These are phyloP conservation scores for Geotrypetes seraphini DNA, from an alignment of 2,797 vertebrate species.

Conservation along the genomic window DNA sequence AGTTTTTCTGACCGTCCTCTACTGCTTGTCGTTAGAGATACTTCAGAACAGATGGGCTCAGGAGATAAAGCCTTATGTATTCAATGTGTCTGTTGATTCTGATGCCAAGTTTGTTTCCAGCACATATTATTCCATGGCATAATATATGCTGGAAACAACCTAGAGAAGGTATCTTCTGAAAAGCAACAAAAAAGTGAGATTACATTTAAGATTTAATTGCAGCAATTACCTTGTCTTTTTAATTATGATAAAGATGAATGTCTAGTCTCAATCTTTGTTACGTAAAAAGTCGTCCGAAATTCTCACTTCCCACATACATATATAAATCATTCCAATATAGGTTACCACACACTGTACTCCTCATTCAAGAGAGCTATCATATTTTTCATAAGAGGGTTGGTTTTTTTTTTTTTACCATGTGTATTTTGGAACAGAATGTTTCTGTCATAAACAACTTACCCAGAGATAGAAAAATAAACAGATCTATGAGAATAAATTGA, in stretches of 20 bases:
- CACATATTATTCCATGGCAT: conserved; percentile 24
- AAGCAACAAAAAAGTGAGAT: too few relatives aligned
- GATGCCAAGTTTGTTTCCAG: conserved; percentile 50
- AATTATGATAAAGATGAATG: conserved; percentile 9
- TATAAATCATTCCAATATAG: background rate
- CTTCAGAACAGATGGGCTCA: conserved; percentile 60
- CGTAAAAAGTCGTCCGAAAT: background rate
- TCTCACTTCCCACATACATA: background rate
- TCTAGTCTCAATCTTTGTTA: background rate
- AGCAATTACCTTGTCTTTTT: conserved; percentile 11
- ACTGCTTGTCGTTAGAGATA: conserved; percentile 58
- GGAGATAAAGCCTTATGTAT: conserved; percentile 54
- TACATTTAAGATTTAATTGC: background rate
- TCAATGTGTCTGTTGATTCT: conserved; percentile 38
- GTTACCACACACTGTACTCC: background rate
- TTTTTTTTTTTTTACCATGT: too few relatives aligned
- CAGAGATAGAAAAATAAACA: too few relatives aligned
- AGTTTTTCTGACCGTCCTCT: conserved; percentile 61
- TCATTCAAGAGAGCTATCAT: too few relatives aligned
- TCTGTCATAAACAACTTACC: too few relatives aligned
- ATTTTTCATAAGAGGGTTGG: too few relatives aligned
- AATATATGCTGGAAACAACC: conserved; percentile 17
- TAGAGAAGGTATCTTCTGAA: too few relatives aligned
- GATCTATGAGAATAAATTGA: too few relatives aligned
- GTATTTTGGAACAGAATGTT: too few relatives aligned